phyloP scores from a whole-genome alignment of 2,797 vertebrate genomes.

The Melanotaenia boesemani region DNA sequence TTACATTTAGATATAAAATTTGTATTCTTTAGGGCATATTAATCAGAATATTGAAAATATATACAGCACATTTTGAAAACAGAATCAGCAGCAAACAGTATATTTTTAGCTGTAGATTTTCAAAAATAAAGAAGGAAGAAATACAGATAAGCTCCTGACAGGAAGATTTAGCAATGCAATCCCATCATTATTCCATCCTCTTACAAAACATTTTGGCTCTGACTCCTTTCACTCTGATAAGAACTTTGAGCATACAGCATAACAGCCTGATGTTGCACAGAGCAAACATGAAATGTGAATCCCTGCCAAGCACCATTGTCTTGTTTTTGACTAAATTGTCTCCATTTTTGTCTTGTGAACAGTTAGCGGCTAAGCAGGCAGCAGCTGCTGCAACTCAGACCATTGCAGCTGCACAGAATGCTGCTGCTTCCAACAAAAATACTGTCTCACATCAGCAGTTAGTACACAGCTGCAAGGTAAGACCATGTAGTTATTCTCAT shows the following conservation, averaged over 20 bases:
- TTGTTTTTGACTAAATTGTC: conserved; percentile 39
- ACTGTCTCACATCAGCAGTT: conserved; percentile 95
- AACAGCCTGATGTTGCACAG: conserved; percentile 15
- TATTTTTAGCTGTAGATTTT: conserved; percentile 36
- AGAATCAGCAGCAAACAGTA: background rate
- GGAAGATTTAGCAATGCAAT: conserved; percentile 11
- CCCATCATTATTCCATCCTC: conserved; percentile 18
- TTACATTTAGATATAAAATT: background rate
- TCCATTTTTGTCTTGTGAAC: conserved; percentile 59
- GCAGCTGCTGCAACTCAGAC: conserved; percentile 98
- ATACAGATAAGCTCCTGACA: conserved; percentile 24
- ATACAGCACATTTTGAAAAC: conserved; percentile 6
- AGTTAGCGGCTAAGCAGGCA: conserved; percentile 98
- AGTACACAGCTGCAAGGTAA: conserved; percentile 98
- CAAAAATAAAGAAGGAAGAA: conserved; percentile 13
- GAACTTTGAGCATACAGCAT: conserved; percentile 23
- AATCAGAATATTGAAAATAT: background rate
- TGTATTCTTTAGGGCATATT: background rate
- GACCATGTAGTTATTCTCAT: conserved; percentile 18
- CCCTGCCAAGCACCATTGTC: conserved; percentile 23
- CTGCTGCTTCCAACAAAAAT: conserved; percentile 97
- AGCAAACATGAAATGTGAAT: conserved; percentile 21
- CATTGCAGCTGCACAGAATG: conserved; percentile 97
- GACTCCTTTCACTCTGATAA: conserved; percentile 41
- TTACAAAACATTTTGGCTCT: conserved; percentile 29